Percentiles rank a stretch among this genome's conserved stretches.
Conservation (phyloP, 2,113 vertebrate species). For the Ginglymostoma cirratum region DNA sequence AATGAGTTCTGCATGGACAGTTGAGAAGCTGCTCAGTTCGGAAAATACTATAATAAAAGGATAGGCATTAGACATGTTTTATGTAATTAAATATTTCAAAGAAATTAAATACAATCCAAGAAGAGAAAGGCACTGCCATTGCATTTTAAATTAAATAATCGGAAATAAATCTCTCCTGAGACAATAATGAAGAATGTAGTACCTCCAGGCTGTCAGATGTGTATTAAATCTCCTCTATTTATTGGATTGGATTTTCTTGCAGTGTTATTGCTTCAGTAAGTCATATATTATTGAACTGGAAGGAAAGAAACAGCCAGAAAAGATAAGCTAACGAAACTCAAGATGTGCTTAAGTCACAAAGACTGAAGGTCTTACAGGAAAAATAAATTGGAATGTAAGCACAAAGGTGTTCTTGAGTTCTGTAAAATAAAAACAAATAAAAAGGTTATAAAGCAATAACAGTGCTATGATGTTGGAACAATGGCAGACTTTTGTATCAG, state of each 20-base stretch:
- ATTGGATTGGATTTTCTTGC: constrained; percentile 29
- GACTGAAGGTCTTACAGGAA: constrained; percentile 3
- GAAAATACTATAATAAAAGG: not conserved
- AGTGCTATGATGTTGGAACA: not conserved
- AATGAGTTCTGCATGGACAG: not conserved
- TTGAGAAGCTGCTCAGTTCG: not conserved
- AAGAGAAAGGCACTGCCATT: constrained; percentile 16
- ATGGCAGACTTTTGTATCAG: not conserved
- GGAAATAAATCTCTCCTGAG: constrained; percentile 31
- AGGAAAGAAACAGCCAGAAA: not conserved
- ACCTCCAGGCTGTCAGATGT: constrained; percentile 28
- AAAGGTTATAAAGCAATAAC: not conserved
- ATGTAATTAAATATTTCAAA: constrained; percentile 34
- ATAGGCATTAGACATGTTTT: not conserved
- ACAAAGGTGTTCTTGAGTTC: not conserved
- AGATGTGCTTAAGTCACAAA: not conserved
- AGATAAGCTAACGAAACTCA: constrained; percentile 21
- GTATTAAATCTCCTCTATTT: constrained; percentile 29
- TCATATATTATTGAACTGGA: constrained; percentile 36
- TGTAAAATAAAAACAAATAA: not conserved
- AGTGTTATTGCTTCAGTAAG: constrained; percentile 31
- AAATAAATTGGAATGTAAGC: constrained; percentile 26
- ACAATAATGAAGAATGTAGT: not conserved
- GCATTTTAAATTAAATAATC: constrained; percentile 35
- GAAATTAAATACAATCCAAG: constrained; percentile 27